phyloP scores from a whole-genome alignment of 2,797 vertebrate genomes.

The Linurgus olivaceus region DNA sequence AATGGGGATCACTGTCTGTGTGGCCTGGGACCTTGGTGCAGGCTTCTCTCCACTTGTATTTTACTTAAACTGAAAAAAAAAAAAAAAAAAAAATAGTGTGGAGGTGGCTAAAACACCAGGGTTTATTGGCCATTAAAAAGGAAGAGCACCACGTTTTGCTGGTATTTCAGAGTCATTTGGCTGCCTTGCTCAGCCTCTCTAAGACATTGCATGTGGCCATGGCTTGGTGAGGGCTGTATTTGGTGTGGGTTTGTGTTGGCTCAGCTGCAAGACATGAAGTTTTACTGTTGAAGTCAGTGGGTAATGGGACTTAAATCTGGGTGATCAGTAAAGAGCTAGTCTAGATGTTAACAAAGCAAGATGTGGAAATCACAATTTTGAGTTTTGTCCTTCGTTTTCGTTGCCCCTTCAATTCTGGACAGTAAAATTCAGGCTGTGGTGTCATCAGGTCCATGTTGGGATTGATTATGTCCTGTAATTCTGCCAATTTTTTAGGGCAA shows the following conservation, averaged over 20 bases:
- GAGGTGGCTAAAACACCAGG: not conserved
- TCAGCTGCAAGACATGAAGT: not conserved
- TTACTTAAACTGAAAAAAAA: not conserved
- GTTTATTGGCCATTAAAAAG: not conserved
- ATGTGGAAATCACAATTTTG: not conserved
- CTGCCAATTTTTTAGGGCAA: not conserved
- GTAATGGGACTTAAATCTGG: not conserved
- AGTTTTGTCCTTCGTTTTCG: not conserved
- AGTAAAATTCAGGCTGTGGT: not conserved
- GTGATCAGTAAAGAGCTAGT: not conserved
- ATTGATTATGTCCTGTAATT: not conserved
- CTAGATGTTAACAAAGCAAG: not conserved
- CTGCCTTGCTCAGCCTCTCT: not conserved
- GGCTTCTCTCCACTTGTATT: not conserved
- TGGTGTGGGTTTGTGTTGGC: not conserved
- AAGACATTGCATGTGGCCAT: not conserved
- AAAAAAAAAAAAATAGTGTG: fast-evolving
- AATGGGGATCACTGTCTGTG: not conserved
- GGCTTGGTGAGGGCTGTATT: not conserved
- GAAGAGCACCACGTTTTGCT: not conserved
- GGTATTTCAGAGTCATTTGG: not conserved
- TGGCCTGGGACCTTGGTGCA: not conserved
- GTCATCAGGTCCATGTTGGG: not conserved
- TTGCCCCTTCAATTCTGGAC: not conserved
- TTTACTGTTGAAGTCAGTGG: not conserved